Evolutionary conservation across 1,140 invertebrate species (phyloP).

Genomic region (Dreissena polymorpha): DNA sequence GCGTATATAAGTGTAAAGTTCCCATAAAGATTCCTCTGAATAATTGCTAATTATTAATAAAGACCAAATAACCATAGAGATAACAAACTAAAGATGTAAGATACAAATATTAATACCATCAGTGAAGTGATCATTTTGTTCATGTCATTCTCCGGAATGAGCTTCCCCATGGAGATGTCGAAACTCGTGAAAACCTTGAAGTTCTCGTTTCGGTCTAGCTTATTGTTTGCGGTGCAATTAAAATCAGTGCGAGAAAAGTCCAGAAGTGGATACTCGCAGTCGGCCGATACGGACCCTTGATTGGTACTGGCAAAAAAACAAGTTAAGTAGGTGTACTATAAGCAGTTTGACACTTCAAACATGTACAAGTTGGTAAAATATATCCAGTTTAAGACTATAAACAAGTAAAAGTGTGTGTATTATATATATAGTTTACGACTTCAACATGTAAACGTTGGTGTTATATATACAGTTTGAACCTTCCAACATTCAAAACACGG

Average conservation of each 20-base stretch:
- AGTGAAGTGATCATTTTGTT: slow-evolving; percentile 12
- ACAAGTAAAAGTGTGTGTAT: no score
- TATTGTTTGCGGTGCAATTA: slow-evolving; percentile 25
- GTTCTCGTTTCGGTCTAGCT: slow-evolving; percentile 41
- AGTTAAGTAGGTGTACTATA: no score
- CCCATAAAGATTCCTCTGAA: no score
- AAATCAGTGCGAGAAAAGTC: not conserved
- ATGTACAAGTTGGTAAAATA: not conserved
- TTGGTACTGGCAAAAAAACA: not conserved
- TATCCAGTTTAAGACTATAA: no score
- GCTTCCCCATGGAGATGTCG: slow-evolving; percentile 10
- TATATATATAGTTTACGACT: no score
- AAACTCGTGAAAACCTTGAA: slow-evolving; percentile 27
- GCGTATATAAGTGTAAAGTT: no score
- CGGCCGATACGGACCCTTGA: not conserved
- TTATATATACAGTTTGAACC: not conserved
- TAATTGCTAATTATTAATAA: no score
- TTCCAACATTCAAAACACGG: no score
- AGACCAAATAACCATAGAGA: no score
- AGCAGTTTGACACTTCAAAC: not conserved
- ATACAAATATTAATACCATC: not conserved
- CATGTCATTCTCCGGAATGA: slow-evolving; percentile 22
- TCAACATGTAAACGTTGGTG: not conserved
- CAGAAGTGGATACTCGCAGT: not conserved
- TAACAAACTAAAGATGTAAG: no score